Percentiles rank a stretch among this genome's conserved stretches.
phyloP scores from a whole-genome alignment of 1,140 invertebrate species.

The Ceratitis capitata region DNA sequence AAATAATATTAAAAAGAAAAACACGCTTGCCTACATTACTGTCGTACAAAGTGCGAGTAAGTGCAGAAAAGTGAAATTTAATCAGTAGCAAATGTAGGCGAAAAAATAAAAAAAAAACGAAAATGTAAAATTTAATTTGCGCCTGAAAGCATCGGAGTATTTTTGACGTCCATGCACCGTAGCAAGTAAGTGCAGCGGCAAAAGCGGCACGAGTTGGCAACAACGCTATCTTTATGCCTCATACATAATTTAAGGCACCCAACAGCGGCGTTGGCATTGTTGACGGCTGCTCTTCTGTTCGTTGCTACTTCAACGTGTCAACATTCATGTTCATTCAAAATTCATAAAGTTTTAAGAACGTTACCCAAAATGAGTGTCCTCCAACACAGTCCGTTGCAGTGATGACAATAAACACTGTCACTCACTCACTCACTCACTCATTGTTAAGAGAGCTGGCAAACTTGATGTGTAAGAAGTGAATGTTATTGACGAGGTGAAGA shows the following conservation, averaged over 20 bases:
- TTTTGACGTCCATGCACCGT: not conserved
- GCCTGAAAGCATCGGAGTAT: not conserved
- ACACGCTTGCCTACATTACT: no score
- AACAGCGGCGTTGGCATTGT: not conserved
- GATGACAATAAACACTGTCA: not conserved
- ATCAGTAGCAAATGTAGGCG: not conserved
- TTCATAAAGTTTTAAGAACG: slow-evolving; percentile 29
- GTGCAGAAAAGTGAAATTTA: not conserved
- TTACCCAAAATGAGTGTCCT: not conserved
- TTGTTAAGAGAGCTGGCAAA: not conserved
- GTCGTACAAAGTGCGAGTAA: not conserved
- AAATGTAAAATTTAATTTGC: not conserved
- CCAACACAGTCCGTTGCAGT: not conserved
- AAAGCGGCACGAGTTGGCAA: no score
- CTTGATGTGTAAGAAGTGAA: not conserved
- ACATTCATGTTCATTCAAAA: slow-evolving; percentile 12
- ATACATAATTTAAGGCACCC: slow-evolving; percentile 11
- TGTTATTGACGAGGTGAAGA: not conserved
- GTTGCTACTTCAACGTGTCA: not conserved
- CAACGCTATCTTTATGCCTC: not conserved
- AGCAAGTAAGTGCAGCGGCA: not conserved
- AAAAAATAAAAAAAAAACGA: not conserved
- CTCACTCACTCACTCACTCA: not conserved
- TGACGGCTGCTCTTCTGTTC: not conserved
- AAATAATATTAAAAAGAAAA: no score